Evolutionary conservation across 2,797 vertebrate genomes (phyloP).

Genomic region (Galaxias olidus): DNA sequence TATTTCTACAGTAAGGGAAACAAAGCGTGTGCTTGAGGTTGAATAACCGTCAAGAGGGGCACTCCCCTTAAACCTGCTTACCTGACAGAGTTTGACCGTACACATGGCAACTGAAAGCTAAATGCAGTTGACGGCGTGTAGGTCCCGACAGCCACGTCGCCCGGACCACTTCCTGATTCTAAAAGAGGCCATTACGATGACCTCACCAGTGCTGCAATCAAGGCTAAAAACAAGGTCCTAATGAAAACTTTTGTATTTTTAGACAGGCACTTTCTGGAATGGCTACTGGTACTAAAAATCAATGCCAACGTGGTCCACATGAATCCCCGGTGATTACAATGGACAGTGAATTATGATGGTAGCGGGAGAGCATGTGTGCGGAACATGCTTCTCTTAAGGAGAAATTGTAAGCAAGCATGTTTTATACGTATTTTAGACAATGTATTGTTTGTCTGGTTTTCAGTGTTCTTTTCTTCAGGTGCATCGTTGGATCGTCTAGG

Average conservation of each 20-base stretch:
- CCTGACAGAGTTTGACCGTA: slow-evolving; percentile 13
- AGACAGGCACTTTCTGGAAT: background rate
- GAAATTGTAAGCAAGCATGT: background rate
- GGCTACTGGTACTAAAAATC: background rate
- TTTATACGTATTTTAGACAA: background rate
- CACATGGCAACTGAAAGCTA: slow-evolving; percentile 7
- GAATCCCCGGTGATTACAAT: background rate
- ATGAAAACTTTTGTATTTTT: slow-evolving; percentile 19
- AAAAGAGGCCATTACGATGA: background rate
- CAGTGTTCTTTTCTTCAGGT: background rate
- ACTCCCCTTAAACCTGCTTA: slow-evolving; percentile 19
- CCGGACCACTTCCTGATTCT: slow-evolving; percentile 2
- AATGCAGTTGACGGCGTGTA: slow-evolving; percentile 5
- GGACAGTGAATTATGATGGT: background rate
- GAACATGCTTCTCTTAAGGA: background rate
- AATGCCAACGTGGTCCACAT: background rate
- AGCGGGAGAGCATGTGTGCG: background rate
- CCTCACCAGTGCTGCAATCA: slow-evolving; percentile 19
- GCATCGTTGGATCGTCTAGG: too few relatives aligned
- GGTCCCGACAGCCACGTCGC: background rate
- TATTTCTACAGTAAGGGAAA: too few relatives aligned
- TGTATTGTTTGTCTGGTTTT: background rate
- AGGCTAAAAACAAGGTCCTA: slow-evolving; percentile 9
- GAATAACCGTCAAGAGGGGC: slow-evolving; percentile 13
- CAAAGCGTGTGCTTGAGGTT: background rate